A percentile compares a stretch with the other conserved stretches of the same genome.
phyloP scores from a whole-genome alignment of 1,140 invertebrate genomes.

The Leucophenga varia region DNA sequence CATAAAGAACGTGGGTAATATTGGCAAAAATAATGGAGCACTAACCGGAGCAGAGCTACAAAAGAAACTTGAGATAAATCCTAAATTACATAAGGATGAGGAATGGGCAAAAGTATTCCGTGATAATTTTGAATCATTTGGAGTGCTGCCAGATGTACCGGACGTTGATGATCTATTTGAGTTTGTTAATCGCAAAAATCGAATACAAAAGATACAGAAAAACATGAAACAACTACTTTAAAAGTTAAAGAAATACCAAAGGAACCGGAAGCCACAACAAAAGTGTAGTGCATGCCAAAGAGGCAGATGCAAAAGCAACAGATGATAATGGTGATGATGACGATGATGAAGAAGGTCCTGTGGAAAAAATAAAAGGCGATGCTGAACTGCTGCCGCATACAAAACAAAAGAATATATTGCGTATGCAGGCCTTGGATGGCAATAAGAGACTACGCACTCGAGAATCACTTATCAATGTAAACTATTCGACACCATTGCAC shows the following conservation, averaged over 20 bases:
- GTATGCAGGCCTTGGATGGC: slow-evolving; percentile 29
- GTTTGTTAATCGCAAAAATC: slow-evolving; percentile 44
- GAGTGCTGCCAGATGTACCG: slow-evolving; percentile 44
- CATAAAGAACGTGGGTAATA: slow-evolving; percentile 45
- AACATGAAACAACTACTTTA: slow-evolving; percentile 4
- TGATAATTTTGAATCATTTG: slow-evolving; percentile 50
- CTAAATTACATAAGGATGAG: slow-evolving; percentile 41
- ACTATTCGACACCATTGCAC: slow-evolving; percentile 47
- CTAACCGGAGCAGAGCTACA: slow-evolving; percentile 6
- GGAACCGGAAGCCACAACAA: slow-evolving; percentile 10
- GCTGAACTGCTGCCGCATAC: slow-evolving; percentile 45
- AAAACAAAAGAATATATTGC: slow-evolving; percentile 34
- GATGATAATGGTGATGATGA: slow-evolving; percentile 15
- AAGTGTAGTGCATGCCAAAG: slow-evolving; percentile 18
- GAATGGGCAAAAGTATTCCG: slow-evolving; percentile 48
- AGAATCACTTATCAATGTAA: slow-evolving; percentile 38
- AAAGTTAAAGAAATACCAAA: slow-evolving; percentile 9
- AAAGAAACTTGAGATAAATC: slow-evolving; percentile 36
- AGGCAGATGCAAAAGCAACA: slow-evolving; percentile 14
- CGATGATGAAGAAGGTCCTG: slow-evolving; percentile 32
- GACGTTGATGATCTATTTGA: slow-evolving; percentile 53
- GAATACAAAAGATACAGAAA: slow-evolving; percentile 4
- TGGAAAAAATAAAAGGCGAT: slow-evolving; percentile 51
- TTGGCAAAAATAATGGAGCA: slow-evolving; percentile 16
- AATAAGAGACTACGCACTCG: slow-evolving; percentile 20